These are phyloP conservation scores for Thecocarcelia acutangulata DNA, from an alignment of 2,888 invertebrate species.

Conservation along the genomic window DNA sequence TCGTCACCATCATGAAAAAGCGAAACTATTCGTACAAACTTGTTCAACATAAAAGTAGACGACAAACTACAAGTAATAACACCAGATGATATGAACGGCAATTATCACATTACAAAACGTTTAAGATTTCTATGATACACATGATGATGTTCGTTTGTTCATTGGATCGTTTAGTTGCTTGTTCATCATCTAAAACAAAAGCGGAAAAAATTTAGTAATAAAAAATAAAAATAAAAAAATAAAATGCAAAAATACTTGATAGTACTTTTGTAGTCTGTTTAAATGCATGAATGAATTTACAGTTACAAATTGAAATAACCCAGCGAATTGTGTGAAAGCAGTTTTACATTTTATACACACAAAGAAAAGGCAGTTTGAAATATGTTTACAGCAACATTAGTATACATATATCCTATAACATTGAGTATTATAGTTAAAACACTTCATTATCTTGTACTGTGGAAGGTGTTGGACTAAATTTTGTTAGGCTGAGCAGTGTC, in stretches of 20 bases:
- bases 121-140: constrained; percentile 61
- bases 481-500: no score
- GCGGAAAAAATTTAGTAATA: constrained; percentile 17
- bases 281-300: constrained; percentile 44
- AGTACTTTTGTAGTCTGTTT: not conserved
- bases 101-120: constrained; percentile 69
- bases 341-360: not conserved
- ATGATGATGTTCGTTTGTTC: not conserved
- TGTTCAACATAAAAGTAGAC: constrained; percentile 45
- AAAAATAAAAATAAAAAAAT: not conserved
- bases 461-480: no score
- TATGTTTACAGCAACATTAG: no score
- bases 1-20: constrained; percentile 14
- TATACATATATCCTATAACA: no score
- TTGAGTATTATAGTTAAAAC: no score
- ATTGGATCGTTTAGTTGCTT: not conserved
- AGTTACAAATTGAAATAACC: constrained; percentile 9
- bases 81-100: constrained; percentile 45
- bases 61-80: constrained; percentile 4
- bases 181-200: constrained; percentile 8
- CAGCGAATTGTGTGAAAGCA: not conserved
- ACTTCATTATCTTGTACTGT: no score
- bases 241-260: no score
- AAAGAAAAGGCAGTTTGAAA: no score
- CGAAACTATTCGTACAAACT: not conserved